A percentile compares a stretch with the other conserved stretches of the same genome.
These are phyloP conservation scores for Elymnias hypermnestra DNA, from an alignment of 1,140 invertebrate species.

Conservation along the genomic window DNA sequence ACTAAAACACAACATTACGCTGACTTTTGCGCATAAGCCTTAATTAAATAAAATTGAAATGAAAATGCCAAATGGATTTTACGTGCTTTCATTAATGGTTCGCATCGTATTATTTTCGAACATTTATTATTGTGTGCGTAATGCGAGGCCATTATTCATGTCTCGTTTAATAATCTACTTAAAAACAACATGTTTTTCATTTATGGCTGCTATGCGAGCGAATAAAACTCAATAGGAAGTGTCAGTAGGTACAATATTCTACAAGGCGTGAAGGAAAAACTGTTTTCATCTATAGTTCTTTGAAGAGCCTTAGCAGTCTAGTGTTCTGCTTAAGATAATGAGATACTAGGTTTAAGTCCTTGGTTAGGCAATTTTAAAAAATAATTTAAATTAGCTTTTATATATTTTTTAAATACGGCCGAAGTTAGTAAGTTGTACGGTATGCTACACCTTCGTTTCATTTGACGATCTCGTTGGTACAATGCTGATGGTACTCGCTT, in stretches of 20 bases:
- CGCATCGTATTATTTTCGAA: constrained; percentile 69
- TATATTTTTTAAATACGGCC: no score
- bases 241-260: not conserved
- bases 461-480: no score
- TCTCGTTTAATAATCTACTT: constrained; percentile 40
- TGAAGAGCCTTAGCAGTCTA: no score
- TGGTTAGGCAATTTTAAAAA: no score
- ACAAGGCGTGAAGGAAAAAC: not conserved
- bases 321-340: no score
- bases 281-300: not conserved
- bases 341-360: no score
- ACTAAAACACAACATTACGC: constrained; percentile 31
- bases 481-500: no score
- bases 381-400: no score
- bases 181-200: constrained; percentile 68
- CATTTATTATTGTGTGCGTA: constrained; percentile 70
- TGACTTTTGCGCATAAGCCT: constrained; percentile 55
- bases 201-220: constrained; percentile 28
- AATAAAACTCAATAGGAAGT: constrained; percentile 31
- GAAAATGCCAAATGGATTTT: constrained; percentile 73
- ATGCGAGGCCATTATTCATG: constrained; percentile 66
- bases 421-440: no score
- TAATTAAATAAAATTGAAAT: constrained; percentile 76
- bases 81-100: constrained; percentile 70
- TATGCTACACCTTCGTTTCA: no score